Conservation (phyloP, 1,140 invertebrate species). For the Idris sp. region DNA sequence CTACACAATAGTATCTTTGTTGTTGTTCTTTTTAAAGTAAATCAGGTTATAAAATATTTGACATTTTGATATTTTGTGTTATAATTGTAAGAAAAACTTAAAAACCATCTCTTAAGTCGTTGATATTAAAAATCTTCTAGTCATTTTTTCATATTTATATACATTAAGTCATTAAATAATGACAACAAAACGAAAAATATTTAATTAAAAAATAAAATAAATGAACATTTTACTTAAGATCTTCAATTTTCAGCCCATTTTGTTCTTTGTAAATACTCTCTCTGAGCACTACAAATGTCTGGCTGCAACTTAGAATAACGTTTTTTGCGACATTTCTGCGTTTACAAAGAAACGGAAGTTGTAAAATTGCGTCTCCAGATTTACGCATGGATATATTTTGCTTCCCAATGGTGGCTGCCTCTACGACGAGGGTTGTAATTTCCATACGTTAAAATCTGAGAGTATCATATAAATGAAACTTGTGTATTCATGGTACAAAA, state of each 20-base stretch:
- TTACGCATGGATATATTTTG: slow-evolving; percentile 1
- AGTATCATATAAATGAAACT: slow-evolving; percentile 33
- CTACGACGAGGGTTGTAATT: slow-evolving; percentile 13
- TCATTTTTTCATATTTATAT: slow-evolving; percentile 13
- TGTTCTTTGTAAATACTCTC: slow-evolving; percentile 3
- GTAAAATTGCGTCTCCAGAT: slow-evolving; percentile 18
- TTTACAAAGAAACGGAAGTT: slow-evolving; percentile 6
- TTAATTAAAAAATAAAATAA: slow-evolving; percentile 1
- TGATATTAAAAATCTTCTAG: slow-evolving; percentile 5
- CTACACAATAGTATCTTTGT: not conserved
- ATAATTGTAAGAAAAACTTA: slow-evolving; percentile 9
- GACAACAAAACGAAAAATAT: not conserved
- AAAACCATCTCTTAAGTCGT: not conserved
- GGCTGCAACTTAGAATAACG: slow-evolving; percentile 2
- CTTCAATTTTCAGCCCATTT: not conserved
- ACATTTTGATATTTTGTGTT: slow-evolving; percentile 1
- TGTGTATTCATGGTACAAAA: slow-evolving; percentile 35
- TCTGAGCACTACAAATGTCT: not conserved
- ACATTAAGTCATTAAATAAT: not conserved
- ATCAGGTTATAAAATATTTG: slow-evolving; percentile 1
- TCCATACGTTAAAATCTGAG: slow-evolving; percentile 2
- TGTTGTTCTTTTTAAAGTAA: slow-evolving; percentile 2
- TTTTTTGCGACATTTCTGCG: slow-evolving; percentile 8
- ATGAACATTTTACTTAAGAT: too few relatives aligned
- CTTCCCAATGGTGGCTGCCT: not conserved